Base-by-base conservation (phyloP, 2,797 vertebrate genomes). In the Orientallactaga sibirica region DNA sequence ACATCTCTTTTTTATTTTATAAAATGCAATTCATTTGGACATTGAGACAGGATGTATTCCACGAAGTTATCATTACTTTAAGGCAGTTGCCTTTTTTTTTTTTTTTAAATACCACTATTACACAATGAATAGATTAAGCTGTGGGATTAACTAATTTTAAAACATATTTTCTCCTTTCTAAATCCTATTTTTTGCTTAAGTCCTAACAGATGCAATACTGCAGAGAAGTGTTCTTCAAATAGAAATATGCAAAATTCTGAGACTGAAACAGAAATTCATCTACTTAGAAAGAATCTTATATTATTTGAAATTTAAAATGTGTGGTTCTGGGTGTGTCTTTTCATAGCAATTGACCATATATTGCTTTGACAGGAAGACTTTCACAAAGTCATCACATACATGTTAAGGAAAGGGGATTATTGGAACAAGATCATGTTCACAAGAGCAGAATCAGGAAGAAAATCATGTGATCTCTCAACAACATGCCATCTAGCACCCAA, bases 131-230 rank as follows among this genome's bases (percentile, higher is more conserved):
- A 93, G 4, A 79, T 29, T 22, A 16, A 76, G 74, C 16, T 66
- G 5, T 79, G 90, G n/a, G 73, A 89, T 90, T 87, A 89, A 76
- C 29, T 80, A 75, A 94, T 77, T 90, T 92, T 66, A 89, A 81
- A 88, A 62, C 24, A 24, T 67, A 81, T 70, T 61, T 41, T 62
- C 33, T 70, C 8, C 68, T 91, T 95, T 91, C 33, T 87, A 89
- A 87, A 88, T 68, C 3, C 5, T 68, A 22, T 75, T 87, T 94
- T 90, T 82, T 82, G 3, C 90, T 74, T 75, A 62, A 92, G 15
- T 22, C 11, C 18, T 90, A 75, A 67, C 24, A 86, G 66, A 94
- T 91, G 75, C 73, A 85, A 71, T 91, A n/a, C 90, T 88, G 19
- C 61, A 68, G 92, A 70, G 55, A 76, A 74, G 27, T 55, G 4